Conservation (phyloP, 1,140 invertebrate species). For the Tetramorium alpestre region DNA sequence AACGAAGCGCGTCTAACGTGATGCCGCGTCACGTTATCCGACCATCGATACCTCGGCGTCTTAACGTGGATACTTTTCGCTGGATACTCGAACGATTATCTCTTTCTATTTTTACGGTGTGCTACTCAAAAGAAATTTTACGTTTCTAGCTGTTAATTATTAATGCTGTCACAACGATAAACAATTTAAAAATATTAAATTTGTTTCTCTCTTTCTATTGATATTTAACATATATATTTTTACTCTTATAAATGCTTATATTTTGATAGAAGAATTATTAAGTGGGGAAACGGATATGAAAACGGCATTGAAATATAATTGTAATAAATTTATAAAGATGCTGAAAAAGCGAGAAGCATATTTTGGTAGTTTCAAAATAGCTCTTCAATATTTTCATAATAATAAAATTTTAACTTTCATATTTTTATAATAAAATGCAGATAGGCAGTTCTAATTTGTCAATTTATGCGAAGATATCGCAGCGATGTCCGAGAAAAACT, state of each 20-base stretch:
- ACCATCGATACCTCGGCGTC: not conserved
- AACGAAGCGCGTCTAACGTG: constrained; percentile 7
- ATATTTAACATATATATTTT: not conserved
- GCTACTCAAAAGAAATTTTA: not conserved
- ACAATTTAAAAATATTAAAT: not conserved
- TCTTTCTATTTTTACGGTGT: not conserved
- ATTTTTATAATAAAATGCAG: not conserved
- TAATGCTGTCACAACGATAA: no score
- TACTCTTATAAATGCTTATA: not conserved
- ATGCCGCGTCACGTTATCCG: not conserved
- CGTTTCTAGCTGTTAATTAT: not conserved
- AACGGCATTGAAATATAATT: no score
- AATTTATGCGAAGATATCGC: not conserved
- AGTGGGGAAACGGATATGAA: not conserved
- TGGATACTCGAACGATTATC: not conserved
- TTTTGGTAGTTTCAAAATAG: not conserved
- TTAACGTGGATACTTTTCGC: not conserved
- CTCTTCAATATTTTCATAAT: not conserved
- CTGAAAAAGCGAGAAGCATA: not conserved
- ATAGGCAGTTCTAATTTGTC: not conserved
- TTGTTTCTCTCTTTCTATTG: not conserved
- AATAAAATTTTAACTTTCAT: not conserved
- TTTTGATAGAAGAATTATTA: not conserved
- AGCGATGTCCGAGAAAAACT: not conserved
- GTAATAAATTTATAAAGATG: not conserved